phyloP scores from a whole-genome alignment of 2,888 invertebrate species.

The Spicauda simplicius region DNA sequence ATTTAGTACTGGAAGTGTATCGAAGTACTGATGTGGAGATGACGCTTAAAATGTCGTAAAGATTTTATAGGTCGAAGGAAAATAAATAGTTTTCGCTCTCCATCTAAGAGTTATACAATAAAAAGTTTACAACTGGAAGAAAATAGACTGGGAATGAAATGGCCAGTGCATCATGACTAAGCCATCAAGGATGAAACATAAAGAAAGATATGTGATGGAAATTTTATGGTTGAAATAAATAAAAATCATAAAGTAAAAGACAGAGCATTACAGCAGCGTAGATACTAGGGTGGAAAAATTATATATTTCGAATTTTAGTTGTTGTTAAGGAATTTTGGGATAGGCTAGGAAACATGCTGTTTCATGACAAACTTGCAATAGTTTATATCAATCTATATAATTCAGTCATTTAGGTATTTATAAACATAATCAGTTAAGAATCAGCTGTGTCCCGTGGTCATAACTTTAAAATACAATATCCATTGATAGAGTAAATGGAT shows the following conservation, averaged over 20 bases:
- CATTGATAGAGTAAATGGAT: no score
- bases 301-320: no score
- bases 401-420: no score
- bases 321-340: no score
- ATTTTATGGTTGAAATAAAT: slow-evolving; percentile 8
- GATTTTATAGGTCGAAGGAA: slow-evolving; percentile 71
- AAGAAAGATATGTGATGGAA: slow-evolving; percentile 3
- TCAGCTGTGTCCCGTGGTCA: no score
- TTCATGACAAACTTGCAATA: no score
- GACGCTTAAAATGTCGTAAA: slow-evolving; percentile 79
- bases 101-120: slow-evolving; percentile 70
- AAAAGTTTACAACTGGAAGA: slow-evolving; percentile 70
- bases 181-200: slow-evolving; percentile 8
- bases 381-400: no score
- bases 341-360: no score
- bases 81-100: slow-evolving; percentile 77
- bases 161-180: slow-evolving; percentile 33
- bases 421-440: no score
- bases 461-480: no score
- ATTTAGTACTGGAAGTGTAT: slow-evolving; percentile 43
- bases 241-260: not conserved
- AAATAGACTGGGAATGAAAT: slow-evolving; percentile 60
- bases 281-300: no score
- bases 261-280: not conserved
- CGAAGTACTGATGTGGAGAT: slow-evolving; percentile 60